Base-by-base conservation (phyloP, 35 echinoderm and acorn worm species). In the Apostichopus parvimensis region DNA sequence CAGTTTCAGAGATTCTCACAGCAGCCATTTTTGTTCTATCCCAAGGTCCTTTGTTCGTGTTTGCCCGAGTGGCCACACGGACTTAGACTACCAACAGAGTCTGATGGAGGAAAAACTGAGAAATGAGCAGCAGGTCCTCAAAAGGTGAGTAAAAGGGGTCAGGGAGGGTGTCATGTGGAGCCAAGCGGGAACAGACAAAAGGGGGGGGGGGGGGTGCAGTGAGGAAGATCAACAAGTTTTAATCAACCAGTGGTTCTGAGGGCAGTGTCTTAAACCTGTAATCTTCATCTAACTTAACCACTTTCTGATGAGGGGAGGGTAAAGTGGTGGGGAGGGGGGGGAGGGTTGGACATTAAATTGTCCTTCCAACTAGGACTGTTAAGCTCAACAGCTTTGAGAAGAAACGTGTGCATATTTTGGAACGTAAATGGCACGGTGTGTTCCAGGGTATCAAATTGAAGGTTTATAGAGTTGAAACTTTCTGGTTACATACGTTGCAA, bases 1-100 rank as follows among this genome's bases (percentile, higher is more conserved):
- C 0, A 45, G 34, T 53, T 53, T 80, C 4, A 6, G 13, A 23
- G 5, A 15, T 5, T 28, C 18, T 80, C 52, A 14, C 54, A 53
- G 52, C n/a, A 18, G 7, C 70, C 14, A 22, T 75, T 18, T 75
- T 75, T 75, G 5, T 21, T 54, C 62, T 88, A 45, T 45, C 34
- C 45, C 2, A 9, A 93, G 95, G 60, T 96, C 93, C 17, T 58
- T 86, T 20, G 77, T 87, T 9, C 93, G 94, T 79, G 87, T 87
- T 54, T 98, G 94, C 55, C 87, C 79, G 14, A 83, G 68, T 11
- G 56, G 92, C 12, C 94, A 98, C 82, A 98, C 96, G 17, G 96
- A 98, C 73, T 82, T 79, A 88, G 94, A 98, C 56, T 98, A 98
- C 87, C 96, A 98, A 66, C 94, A 94, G 45, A 98, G 96, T 87